A percentile compares a stretch with the other conserved stretches of the same genome.
These are phyloP conservation scores for Ips nitidus DNA, from an alignment of 1,140 invertebrate genomes.

Conservation along the genomic window DNA sequence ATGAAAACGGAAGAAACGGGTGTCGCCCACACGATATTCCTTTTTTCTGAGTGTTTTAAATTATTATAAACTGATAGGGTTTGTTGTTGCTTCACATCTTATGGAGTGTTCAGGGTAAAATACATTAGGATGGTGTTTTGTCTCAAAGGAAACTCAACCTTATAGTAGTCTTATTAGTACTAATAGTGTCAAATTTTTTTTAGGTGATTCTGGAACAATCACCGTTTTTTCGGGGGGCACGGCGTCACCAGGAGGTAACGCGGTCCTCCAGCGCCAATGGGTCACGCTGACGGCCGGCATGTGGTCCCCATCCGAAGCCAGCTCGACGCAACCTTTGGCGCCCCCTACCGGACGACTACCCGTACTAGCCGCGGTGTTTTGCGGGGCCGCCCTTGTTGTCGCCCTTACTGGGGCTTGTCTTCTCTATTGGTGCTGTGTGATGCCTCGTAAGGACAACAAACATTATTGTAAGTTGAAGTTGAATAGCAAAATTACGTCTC, in stretches of 20 bases:
- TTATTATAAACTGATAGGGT: too few species aligned
- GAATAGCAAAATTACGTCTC: not conserved
- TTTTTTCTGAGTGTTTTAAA: too few species aligned
- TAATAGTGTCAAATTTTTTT: not conserved
- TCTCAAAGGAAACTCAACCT: too few species aligned
- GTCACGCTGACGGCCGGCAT: constrained; percentile 58
- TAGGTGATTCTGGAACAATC: constrained; percentile 27
- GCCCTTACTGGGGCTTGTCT: constrained; percentile 54
- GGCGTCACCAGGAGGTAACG: constrained; percentile 32
- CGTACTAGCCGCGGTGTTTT: constrained; percentile 56
- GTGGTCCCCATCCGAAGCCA: constrained; percentile 50
- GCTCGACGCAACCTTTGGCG: constrained; percentile 51
- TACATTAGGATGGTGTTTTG: too few species aligned
- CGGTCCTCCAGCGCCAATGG: constrained; percentile 54
- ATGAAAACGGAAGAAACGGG: too few species aligned
- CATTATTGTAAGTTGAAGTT: constrained; percentile 54
- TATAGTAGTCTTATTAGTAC: not conserved
- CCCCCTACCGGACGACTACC: constrained; percentile 55
- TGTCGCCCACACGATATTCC: too few species aligned
- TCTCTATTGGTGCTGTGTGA: constrained; percentile 58
- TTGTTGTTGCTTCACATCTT: too few species aligned
- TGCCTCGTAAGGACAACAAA: constrained; percentile 54
- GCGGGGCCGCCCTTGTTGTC: constrained; percentile 55
- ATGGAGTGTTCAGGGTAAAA: too few species aligned
- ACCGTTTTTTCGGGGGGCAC: constrained; percentile 26